Conservation (phyloP, 2,797 vertebrate species). For the Mus minutoides region DNA sequence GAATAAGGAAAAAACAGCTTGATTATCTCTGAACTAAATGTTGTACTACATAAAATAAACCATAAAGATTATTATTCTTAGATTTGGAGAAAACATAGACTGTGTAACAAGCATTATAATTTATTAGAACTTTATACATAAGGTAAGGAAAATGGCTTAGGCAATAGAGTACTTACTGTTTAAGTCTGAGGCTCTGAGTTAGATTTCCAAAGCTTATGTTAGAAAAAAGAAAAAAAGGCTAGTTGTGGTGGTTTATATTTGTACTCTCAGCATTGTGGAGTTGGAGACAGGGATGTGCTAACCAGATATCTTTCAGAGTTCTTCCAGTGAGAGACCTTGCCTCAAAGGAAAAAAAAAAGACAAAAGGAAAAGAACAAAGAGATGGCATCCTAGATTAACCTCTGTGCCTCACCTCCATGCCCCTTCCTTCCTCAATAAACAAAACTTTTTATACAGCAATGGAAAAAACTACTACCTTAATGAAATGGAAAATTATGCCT, state of each 20-base stretch:
- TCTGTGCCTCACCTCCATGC: not conserved
- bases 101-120: not conserved
- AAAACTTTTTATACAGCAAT: not conserved
- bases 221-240: not conserved
- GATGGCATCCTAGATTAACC: not conserved
- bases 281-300: not conserved
- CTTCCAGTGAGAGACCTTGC: not conserved
- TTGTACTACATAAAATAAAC: not conserved
- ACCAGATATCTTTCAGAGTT: not conserved
- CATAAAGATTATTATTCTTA: not conserved
- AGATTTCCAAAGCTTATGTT: not conserved
- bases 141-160: not conserved
- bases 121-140: not conserved
- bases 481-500: not conserved
- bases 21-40: not conserved
- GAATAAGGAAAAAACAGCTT: not conserved
- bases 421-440: not conserved
- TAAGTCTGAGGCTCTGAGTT: not conserved
- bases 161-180: not conserved
- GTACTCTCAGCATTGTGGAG: not conserved
- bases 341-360: not conserved
- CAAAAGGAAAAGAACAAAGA: not conserved
- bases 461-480: not conserved
- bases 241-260: not conserved
- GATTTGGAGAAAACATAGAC: conserved; percentile 5